These are phyloP conservation scores for Acleris sparsana DNA, from an alignment of 2,888 invertebrate species.

Conservation along the genomic window DNA sequence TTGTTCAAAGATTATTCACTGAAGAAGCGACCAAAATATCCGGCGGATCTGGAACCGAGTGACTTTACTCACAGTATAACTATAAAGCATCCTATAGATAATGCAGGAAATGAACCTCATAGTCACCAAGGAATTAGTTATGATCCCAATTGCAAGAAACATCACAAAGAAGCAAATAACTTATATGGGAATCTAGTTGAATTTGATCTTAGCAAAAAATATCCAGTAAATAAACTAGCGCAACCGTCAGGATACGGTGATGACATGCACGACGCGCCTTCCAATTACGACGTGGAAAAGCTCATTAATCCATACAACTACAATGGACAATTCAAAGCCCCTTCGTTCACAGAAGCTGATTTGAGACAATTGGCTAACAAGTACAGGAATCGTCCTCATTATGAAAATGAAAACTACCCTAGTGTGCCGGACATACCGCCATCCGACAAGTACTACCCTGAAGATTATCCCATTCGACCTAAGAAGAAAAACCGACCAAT, in stretches of 20 bases:
- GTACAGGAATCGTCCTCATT: conserved; percentile 43
- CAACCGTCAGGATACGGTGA: conserved; percentile 58
- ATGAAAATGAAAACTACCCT: conserved; percentile 49
- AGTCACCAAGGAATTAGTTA: conserved; percentile 67
- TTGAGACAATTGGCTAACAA: conserved; percentile 45
- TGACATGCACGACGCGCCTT: conserved; percentile 64
- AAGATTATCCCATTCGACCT: conserved; percentile 61
- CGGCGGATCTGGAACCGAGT: conserved; percentile 65
- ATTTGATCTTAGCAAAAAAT: conserved; percentile 54
- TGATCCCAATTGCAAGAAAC: conserved; percentile 73
- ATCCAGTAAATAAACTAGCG: conserved; percentile 50
- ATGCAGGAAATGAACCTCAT: conserved; percentile 58
- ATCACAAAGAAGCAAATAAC: conserved; percentile 61
- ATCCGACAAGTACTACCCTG: conserved; percentile 60
- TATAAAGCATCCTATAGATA: conserved; percentile 70
- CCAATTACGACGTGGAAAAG: conserved; percentile 65
- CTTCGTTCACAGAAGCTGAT: conserved; percentile 20
- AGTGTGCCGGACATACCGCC: conserved; percentile 57
- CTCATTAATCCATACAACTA: conserved; percentile 55
- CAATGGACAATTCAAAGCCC: conserved; percentile 50
- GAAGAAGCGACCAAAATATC: conserved; percentile 62
- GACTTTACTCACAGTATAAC: conserved; percentile 71
- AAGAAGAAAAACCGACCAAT: conserved; percentile 67
- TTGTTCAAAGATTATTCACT: conserved; percentile 56
- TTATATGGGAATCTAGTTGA: conserved; percentile 59